Percentiles rank a stretch among this genome's conserved stretches.
These are phyloP conservation scores for Podarcis raffonei DNA, from an alignment of 2,113 vertebrate genomes.

Conservation along the genomic window DNA sequence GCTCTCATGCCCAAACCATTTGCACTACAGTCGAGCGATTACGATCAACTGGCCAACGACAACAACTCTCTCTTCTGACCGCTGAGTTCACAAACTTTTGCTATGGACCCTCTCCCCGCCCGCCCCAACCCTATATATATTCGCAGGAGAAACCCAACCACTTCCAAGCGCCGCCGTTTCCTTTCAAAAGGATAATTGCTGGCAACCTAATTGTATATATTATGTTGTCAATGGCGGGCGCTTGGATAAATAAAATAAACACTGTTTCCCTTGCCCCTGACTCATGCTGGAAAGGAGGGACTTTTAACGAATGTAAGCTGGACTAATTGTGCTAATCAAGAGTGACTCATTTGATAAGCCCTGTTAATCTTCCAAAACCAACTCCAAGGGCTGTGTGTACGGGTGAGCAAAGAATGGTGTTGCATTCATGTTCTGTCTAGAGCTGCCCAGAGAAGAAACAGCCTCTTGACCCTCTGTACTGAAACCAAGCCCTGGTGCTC, in stretches of 20 bases:
- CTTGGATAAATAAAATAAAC: conserved; percentile 56
- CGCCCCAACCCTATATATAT: background rate
- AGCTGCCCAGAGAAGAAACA: background rate
- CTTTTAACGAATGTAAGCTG: conserved; percentile 57
- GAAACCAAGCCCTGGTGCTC: conserved; percentile 14
- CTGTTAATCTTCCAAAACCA: conserved; percentile 53
- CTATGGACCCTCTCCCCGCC: background rate
- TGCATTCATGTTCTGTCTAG: background rate
- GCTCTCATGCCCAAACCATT: background rate
- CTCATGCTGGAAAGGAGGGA: conserved; percentile 33
- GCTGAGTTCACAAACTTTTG: background rate
- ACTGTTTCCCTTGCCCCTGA: conserved; percentile 36
- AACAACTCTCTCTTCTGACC: background rate
- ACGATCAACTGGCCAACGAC: background rate
- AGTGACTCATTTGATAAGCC: conserved; percentile 41
- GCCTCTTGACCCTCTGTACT: conserved; percentile 34
- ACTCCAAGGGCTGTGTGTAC: background rate
- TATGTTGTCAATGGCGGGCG: conserved; percentile 4
- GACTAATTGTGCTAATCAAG: conserved; percentile 52
- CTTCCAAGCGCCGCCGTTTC: background rate
- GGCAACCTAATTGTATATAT: conserved; percentile 18
- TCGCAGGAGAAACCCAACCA: background rate
- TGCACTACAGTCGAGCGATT: background rate
- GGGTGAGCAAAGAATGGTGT: conserved; percentile 13
- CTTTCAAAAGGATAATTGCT: conserved; percentile 8